Base-by-base conservation (phyloP, 2,888 invertebrate species). In the Lingula anatina region DNA sequence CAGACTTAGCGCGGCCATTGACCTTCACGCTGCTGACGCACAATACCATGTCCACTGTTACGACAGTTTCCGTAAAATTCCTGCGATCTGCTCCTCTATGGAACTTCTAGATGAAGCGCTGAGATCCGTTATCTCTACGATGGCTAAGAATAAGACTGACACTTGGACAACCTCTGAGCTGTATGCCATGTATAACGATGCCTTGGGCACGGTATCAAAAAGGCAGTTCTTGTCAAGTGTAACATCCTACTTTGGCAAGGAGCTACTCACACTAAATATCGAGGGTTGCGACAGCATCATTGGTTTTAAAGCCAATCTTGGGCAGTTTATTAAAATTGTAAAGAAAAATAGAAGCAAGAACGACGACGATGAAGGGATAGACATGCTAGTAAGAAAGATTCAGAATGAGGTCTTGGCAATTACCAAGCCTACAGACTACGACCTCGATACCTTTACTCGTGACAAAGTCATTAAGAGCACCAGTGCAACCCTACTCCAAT, bases 11-110 rank as follows among this genome's bases (percentile, higher is more conserved):
- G 43, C 24, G 24, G 28, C 23, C 7, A 7, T 43, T 43, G 43
- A 43, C 23, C 43, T 43, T 7, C 43, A 15, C 7, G 43, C 43
- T 43, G 43, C 43, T 43, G 43, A 43, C 25, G 43, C 43, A 26
- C 43, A 43, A 24, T 43, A 43, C 43, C 43, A 43, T 24, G 25
- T 23, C 23, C 20, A 43, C 20, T 43, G 43, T 43, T 43, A 43
- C 43, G 28, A 43, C 23, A n/a, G 7, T 12, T 43, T 43, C 18
- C 20, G 20, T 7, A 24, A 9, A 15, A 7, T 43, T 43, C 43
- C 43, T n/a, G 7, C 20, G 7, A 24, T 7, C 12, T 7, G 15
- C 25, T 24, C 25, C 9, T 15, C 31, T 15, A 31, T 31, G 31
- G 31, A 9, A 15, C 15, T 15, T 12, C 31, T 12, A 15, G 31